phyloP scores from a whole-genome alignment of 2,888 invertebrate genomes.

The Epirrhoe tristata region DNA sequence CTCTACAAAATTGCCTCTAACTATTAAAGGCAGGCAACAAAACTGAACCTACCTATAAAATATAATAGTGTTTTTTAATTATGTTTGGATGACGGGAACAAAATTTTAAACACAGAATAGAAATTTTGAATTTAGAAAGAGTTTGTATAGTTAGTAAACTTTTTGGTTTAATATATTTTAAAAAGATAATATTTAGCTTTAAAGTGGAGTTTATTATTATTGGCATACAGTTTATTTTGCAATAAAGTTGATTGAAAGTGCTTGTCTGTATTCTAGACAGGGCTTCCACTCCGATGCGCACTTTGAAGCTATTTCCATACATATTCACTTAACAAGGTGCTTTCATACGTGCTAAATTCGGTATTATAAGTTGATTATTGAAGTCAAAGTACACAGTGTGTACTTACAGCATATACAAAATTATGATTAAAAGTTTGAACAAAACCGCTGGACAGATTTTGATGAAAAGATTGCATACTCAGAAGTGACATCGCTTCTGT shows the following conservation, averaged over 20 bases:
- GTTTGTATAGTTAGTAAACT: background rate
- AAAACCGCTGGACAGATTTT: too few relatives aligned
- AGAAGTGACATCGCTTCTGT: too few relatives aligned
- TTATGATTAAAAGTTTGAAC: too few relatives aligned
- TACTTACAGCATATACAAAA: too few relatives aligned
- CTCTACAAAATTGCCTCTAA: too few relatives aligned
- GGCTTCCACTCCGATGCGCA: conserved; percentile 7
- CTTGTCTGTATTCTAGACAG: conserved; percentile 4
- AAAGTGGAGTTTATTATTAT: background rate
- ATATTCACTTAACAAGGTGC: conserved; percentile 1
- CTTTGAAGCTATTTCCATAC: conserved; percentile 26
- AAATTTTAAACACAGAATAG: background rate
- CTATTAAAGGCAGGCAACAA: too few relatives aligned
- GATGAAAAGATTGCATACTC: too few relatives aligned
- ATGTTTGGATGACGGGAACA: background rate
- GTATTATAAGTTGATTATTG: background rate
- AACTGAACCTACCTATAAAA: too few relatives aligned
- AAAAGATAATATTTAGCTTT: background rate
- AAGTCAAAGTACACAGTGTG: background rate
- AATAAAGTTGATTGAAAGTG: conserved; percentile 2
- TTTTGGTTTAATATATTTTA: background rate
- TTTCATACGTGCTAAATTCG: background rate
- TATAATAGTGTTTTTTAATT: background rate
- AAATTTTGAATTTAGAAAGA: background rate
- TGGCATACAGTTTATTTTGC: conserved; percentile 11